Conservation (phyloP, 2,797 vertebrate species). For the Eleutherodactylus coqui region DNA sequence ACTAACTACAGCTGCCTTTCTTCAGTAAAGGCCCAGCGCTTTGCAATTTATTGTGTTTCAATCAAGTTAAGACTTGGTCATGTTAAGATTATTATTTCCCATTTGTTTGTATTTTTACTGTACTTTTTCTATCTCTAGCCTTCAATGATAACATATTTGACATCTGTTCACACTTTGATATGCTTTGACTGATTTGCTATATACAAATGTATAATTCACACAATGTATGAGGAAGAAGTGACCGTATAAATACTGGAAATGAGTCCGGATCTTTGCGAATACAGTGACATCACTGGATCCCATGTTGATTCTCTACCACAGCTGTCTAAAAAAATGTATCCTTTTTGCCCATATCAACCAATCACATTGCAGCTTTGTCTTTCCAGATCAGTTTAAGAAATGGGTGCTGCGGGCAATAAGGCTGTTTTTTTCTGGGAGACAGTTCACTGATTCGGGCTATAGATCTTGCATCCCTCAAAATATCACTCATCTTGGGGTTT, state of each 20-base stretch:
- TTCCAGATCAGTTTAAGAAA: too few species aligned
- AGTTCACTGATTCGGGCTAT: not conserved
- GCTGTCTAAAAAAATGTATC: too few species aligned
- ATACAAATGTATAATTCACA: not conserved
- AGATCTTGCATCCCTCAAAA: not conserved
- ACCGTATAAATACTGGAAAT: too few species aligned
- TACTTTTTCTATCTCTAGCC: not conserved
- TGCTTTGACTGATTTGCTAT: not conserved
- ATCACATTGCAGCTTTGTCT: too few species aligned
- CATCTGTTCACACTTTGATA: not conserved
- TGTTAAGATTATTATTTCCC: slow-evolving; percentile 7
- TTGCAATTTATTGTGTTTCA: slow-evolving; percentile 64
- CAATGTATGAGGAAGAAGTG: too few species aligned
- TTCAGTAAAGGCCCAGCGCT: slow-evolving; percentile 88
- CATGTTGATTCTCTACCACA: too few species aligned
- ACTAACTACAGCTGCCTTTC: slow-evolving; percentile 94
- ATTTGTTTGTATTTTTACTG: not conserved
- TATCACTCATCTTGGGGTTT: not conserved
- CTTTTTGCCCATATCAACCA: too few species aligned
- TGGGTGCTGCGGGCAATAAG: not conserved
- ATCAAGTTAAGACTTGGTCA: slow-evolving; percentile 59
- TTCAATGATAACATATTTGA: not conserved
- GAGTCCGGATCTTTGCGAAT: too few species aligned
- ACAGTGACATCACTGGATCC: too few species aligned
- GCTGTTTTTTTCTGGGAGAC: not conserved